phyloP scores from a whole-genome alignment of 2,797 vertebrate genomes.

The Miichthys miiuy region DNA sequence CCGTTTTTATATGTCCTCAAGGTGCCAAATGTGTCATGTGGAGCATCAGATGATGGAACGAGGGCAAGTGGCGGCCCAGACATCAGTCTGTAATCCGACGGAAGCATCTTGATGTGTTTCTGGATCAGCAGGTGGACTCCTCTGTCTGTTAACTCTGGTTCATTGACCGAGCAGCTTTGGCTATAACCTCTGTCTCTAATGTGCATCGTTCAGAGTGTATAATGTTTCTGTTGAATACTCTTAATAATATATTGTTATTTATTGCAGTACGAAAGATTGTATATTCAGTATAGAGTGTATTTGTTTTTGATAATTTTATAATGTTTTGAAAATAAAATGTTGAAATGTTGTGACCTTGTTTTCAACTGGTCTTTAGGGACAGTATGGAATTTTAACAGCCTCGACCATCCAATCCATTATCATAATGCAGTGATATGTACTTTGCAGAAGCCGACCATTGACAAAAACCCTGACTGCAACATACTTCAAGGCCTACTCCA shows the following conservation, averaged over 20 bases:
- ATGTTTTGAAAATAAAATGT: slow-evolving; percentile 45
- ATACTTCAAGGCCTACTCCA: slow-evolving; percentile 57
- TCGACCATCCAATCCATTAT: background rate
- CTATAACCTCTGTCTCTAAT: slow-evolving; percentile 1
- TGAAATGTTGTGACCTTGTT: slow-evolving; percentile 16
- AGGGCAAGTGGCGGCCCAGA: slow-evolving; percentile 50
- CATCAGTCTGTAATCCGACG: slow-evolving; percentile 48
- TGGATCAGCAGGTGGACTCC: slow-evolving; percentile 63
- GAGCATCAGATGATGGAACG: slow-evolving; percentile 65
- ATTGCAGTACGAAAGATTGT: slow-evolving; percentile 51
- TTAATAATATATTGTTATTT: slow-evolving; percentile 71
- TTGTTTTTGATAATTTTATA: slow-evolving; percentile 30
- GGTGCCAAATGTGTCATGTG: slow-evolving; percentile 73
- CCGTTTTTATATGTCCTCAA: slow-evolving; percentile 65
- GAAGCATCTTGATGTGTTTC: slow-evolving; percentile 45
- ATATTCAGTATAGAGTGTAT: slow-evolving; percentile 25
- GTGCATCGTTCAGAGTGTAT: slow-evolving; percentile 26
- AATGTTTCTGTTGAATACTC: slow-evolving; percentile 24
- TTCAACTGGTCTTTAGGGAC: slow-evolving; percentile 8
- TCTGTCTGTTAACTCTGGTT: slow-evolving; percentile 52
- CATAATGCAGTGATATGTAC: slow-evolving; percentile 20
- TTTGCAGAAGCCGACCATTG: slow-evolving; percentile 41
- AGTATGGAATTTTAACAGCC: slow-evolving; percentile 5
- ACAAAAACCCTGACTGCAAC: slow-evolving; percentile 58
- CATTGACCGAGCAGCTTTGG: slow-evolving; percentile 42